Base-by-base conservation (phyloP, 2,797 vertebrate genomes). In the Crocodylus rhombifer region DNA sequence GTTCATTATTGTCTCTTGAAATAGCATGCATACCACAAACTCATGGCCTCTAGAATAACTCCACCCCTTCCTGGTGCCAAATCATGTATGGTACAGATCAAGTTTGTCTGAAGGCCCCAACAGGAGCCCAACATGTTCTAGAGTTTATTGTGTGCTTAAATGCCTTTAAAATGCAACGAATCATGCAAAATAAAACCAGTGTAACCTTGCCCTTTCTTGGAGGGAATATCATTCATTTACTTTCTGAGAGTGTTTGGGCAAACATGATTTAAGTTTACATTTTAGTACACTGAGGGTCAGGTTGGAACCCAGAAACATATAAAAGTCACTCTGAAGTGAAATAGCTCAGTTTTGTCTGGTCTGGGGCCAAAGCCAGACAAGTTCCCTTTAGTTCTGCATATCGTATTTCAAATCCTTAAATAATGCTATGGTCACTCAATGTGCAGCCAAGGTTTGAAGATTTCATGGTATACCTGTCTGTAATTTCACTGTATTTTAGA, bases 31-130 rank as follows among this genome's bases (percentile, higher is more conserved):
- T 4, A 23, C 60, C 80, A 88, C 64, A 78, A 92, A 11, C 55
- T 60, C 4, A 3, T 23, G 64, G 74, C 74, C 81, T 63, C 86
- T 77, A 36, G 62, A 73, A 51, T 42, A 0, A 2, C 85, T 80
- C 84, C 88, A 64, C 20, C 60, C 2, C 64, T 60, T 87, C 36
- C 0, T 3, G 60, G 7, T 42, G 77, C 58, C 75, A 33, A 73
- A 0, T 2, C 58, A 13, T 16, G 76, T 7, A 15, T 18, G 57
- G 30, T 42, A 30, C 28, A 57, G 33, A 77, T 71, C 33, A 84
- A 51, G 30, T 62, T 95, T 80, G 77, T 28, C 23, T 63, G 71
- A 71, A 86, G 93, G 83, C 62, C 42, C 51, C 90, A 90, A 92
- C 93, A 86, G 86, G 61, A 57, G 85, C 77, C 81, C 84, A 92